Conservation (phyloP, 2,797 vertebrate species). For the Acipenser transmontanus region DNA sequence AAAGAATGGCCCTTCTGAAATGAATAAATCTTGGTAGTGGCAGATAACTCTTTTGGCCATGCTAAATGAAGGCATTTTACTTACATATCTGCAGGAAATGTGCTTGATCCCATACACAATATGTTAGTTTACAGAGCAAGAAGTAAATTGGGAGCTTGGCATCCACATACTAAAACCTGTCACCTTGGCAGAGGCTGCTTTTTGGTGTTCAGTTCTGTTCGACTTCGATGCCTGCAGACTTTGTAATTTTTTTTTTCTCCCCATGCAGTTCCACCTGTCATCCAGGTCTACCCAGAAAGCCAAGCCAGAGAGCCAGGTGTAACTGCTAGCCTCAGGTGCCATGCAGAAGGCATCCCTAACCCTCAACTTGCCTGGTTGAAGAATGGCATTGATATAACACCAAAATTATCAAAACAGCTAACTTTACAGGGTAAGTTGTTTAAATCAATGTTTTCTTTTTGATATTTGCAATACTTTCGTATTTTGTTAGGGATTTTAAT, state of each 20-base stretch:
- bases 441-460: too few relatives aligned
- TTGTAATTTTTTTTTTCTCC: conserved; percentile 9
- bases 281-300: conserved; percentile 88
- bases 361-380: conserved; percentile 91
- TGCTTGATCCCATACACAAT: conserved; percentile 29
- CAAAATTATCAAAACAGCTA: conserved; percentile 90
- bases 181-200: too few relatives aligned
- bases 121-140: conserved; percentile 23
- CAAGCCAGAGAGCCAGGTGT: conserved; percentile 92
- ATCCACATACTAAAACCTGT: conserved; percentile 19
- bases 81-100: conserved; percentile 20
- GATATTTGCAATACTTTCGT: too few relatives aligned
- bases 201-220: too few relatives aligned
- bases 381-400: conserved; percentile 90
- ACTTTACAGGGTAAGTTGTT: conserved; percentile 80
- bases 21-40: too few relatives aligned
- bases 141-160: conserved; percentile 27
- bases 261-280: conserved; percentile 83
- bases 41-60: too few relatives aligned
- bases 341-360: conserved; percentile 86
- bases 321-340: conserved; percentile 89
- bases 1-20: too few relatives aligned
- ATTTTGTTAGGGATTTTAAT: too few relatives aligned
- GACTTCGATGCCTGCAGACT: too few relatives aligned
- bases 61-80: too few relatives aligned